Evolutionary conservation across 2,888 invertebrate genomes (phyloP), one percentile per base, ranked within the genome.

Genomic region (Oxyscelio sp.): DNA sequence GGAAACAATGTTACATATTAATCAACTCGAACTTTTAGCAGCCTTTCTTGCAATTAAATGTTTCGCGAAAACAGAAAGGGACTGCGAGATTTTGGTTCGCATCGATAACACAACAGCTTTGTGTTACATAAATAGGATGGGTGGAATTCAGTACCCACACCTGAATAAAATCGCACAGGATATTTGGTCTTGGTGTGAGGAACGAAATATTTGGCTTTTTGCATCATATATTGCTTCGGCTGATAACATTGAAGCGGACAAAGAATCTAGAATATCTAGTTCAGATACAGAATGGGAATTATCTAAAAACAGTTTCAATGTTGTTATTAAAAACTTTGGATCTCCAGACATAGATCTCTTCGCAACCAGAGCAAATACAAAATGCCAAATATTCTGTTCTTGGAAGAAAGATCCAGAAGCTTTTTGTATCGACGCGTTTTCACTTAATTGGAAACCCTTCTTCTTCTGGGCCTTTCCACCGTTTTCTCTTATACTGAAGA

Each of bases 51-150:
- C 45, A 1, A 22, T 83, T 4, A 40, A 84, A 66, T 81, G 70
- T 61, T 87, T 80, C 54, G 84, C 73, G 8, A 34, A 56, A 4
- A 19, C 50, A 8, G 19, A 15, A 5, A 27, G 19, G 0, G n/a
- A 70, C 21, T 81, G 73, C 27, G 45, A 75, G 15, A 73, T 86
- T 43, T 21, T 86, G 17, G 43, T 86, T 0, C 34, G 65, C 3
- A 59, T 86, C 13, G 83, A 83, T 52, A 84, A 86, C 59, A 82
- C 74, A 2, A 82, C 75, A 9, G 79, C 50, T 6, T 6, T 73
- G 2, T 43, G 43, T 43, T 58, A 73, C 4, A 75, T 80, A 9
- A 75, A 79, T 63, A 50, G 59, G 0, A 80, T 66, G 75, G 61
- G 66, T 3, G 59, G 65, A n/a, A 48, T 73, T 17, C 63, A 54